Percentiles rank a stretch among this genome's conserved stretches.
Conservation (phyloP, 1,140 invertebrate species). For the Heliconius hermathena region DNA sequence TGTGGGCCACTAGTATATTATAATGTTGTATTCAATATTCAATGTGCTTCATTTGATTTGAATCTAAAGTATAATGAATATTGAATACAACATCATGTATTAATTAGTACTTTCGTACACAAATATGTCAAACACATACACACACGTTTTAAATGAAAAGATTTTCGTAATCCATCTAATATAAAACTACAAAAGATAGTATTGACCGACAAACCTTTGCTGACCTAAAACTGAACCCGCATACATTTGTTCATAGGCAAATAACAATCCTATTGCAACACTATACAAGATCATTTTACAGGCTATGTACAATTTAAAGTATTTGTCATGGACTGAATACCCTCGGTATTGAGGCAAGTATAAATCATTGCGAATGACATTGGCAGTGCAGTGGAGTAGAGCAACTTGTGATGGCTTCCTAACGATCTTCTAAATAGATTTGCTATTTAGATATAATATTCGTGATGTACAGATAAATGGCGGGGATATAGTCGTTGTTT, state of each 20-base stretch:
- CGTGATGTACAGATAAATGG: constrained; percentile 8
- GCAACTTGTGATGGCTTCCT: constrained; percentile 22
- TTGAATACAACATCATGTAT: background rate
- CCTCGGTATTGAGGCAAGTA: constrained; percentile 25
- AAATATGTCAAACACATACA: constrained; percentile 14
- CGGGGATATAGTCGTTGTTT: background rate
- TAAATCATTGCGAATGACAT: constrained; percentile 39
- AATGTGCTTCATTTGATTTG: background rate
- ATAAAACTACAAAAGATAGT: constrained; percentile 25
- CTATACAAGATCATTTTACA: background rate
- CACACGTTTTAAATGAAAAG: constrained; percentile 16
- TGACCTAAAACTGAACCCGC: background rate
- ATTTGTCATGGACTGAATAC: constrained; percentile 34
- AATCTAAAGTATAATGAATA: background rate
- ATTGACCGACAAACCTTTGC: constrained; percentile 27
- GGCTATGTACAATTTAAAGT: constrained; percentile 20
- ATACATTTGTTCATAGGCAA: background rate
- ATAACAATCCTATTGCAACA: background rate
- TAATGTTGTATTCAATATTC: background rate
- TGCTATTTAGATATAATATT: background rate
- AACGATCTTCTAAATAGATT: constrained; percentile 20
- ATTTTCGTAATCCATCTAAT: constrained; percentile 31
- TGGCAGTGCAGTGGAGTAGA: constrained; percentile 34
- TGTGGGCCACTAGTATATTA: too few species aligned
- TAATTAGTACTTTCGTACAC: constrained; percentile 12